A percentile compares a stretch with the other conserved stretches of the same genome.
Conservation (phyloP, 2,888 invertebrate species). For the Slavum lentiscoides region DNA sequence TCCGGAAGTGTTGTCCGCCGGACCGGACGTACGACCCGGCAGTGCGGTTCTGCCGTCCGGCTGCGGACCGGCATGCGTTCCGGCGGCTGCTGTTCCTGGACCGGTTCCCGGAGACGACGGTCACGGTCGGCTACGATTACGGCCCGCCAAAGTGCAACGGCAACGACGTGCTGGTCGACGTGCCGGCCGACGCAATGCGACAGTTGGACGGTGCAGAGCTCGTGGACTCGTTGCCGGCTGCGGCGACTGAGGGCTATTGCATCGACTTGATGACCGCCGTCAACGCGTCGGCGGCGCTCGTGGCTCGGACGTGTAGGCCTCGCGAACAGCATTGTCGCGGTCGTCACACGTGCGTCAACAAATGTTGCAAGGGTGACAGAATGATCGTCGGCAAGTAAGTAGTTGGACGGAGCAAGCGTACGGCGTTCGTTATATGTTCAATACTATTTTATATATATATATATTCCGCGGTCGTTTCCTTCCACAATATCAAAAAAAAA, state of each 20-base stretch:
- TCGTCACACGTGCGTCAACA: conserved; percentile 41
- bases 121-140: conserved; percentile 20
- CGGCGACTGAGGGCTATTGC: background rate
- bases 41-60: conserved; percentile 54
- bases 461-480: no score
- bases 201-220: conserved; percentile 38
- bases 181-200: conserved; percentile 52
- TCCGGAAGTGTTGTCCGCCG: conserved; percentile 56
- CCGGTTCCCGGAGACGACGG: conserved; percentile 54
- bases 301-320: conserved; percentile 56
- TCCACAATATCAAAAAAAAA: no score
- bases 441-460: no score
- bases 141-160: conserved; percentile 54
- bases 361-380: conserved; percentile 15
- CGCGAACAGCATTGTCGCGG: conserved; percentile 12
- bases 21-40: conserved; percentile 54
- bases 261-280: conserved; percentile 15
- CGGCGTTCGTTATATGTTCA: no score
- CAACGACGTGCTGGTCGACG: conserved; percentile 55
- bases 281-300: conserved; percentile 51
- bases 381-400: conserved; percentile 22
- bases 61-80: background rate
- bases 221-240: background rate
- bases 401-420: background rate
- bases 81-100: conserved; percentile 46